Conservation (phyloP, 2,797 vertebrate species). For the Periparus ater region DNA sequence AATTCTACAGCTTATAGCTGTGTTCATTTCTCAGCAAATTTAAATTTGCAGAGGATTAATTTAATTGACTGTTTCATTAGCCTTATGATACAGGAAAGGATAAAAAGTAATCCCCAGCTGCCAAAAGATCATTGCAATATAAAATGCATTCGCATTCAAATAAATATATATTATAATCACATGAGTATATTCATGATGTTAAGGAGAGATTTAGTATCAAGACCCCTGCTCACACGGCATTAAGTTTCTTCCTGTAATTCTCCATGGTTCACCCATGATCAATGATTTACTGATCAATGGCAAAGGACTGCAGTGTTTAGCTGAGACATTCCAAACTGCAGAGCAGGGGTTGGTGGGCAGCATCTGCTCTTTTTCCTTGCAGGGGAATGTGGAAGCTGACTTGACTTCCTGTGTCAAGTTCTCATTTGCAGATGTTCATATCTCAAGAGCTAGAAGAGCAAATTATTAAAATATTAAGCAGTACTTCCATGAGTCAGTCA, state of each 20-base stretch:
- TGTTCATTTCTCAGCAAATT: constrained; percentile 25
- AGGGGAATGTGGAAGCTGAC: neutral
- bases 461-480: constrained; percentile 59
- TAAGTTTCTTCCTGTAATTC: neutral
- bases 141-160: neutral
- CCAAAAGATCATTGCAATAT: neutral
- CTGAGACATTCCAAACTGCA: neutral
- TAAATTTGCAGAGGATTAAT: constrained; percentile 56
- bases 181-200: neutral
- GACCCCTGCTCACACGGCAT: neutral
- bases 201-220: constrained; percentile 13
- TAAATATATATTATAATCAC: constrained; percentile 1
- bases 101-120: constrained; percentile 21
- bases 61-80: constrained; percentile 59
- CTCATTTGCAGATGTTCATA: constrained; percentile 43
- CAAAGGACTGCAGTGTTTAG: neutral
- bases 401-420: constrained; percentile 1
- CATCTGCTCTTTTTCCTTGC: constrained; percentile 23
- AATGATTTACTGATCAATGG: neutral
- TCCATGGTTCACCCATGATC: neutral
- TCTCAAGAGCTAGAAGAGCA: constrained; percentile 35
- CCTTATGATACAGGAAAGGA: constrained; percentile 34
- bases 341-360: neutral
- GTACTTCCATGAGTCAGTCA: constrained; percentile 4
- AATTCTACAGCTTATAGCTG: constrained; percentile 26